Percentiles rank a stretch among this genome's conserved stretches.
Evolutionary conservation across 1,140 invertebrate species (phyloP).

Genomic region (Listronotus oregonensis): DNA sequence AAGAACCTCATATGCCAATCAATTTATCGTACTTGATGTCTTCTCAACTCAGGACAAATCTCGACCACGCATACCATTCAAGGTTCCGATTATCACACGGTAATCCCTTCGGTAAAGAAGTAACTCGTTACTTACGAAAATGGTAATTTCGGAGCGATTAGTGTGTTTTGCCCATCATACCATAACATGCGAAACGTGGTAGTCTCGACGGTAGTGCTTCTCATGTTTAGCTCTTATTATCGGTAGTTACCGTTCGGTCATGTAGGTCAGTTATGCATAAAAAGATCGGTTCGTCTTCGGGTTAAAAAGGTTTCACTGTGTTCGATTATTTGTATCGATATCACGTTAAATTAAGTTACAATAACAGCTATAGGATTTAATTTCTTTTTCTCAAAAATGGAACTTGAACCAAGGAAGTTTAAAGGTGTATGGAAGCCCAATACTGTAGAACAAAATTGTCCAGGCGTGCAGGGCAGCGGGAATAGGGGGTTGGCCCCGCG

Average conservation of each 20-base stretch:
- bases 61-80: background rate
- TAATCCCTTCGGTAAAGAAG: background rate
- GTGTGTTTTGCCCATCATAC: conserved; percentile 13
- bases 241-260: background rate
- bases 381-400: too few relatives aligned
- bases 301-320: background rate
- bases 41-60: background rate
- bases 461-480: too few relatives aligned
- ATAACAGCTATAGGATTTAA: too few relatives aligned
- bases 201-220: background rate
- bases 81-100: background rate
- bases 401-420: too few relatives aligned
- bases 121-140: background rate
- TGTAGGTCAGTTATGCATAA: conserved; percentile 4
- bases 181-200: conserved; percentile 8
- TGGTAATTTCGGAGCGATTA: conserved; percentile 2
- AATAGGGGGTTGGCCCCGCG: too few relatives aligned
- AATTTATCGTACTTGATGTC: too few relatives aligned
- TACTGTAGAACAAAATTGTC: too few relatives aligned
- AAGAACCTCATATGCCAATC: too few relatives aligned
- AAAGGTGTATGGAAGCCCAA: too few relatives aligned
- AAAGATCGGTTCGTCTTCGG: background rate
- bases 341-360: too few relatives aligned
- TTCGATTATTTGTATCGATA: too few relatives aligned
- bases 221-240: conserved; percentile 6